Base-by-base conservation (phyloP, 2,797 vertebrate species). In the Nannoperca australis region DNA sequence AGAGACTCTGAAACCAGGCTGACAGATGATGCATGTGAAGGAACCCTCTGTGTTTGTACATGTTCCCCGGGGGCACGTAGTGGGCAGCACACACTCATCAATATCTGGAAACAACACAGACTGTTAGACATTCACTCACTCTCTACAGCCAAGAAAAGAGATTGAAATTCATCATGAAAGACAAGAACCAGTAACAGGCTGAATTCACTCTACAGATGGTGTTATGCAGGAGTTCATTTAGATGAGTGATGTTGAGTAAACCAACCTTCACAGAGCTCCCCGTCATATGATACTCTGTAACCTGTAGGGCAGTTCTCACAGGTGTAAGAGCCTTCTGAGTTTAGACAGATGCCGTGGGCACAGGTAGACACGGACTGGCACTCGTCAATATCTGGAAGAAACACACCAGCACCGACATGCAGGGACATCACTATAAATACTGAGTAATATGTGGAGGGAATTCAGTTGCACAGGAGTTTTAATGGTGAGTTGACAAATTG, bases 21-120 rank as follows among this genome's bases (percentile, higher is more conserved):
- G 89, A 74, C 96, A 97, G 83, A 83, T 50, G 36, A 89, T 73
- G 65, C 97, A 97, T 63, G 90, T 90, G 77, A 95, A 98, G 65
- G 96, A 97, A 72, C 96, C 96, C 13, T 95, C 88, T 0, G 94
- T 96, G 89, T 97, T 97, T 78, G 94, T 93, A 83, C 97, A 98
- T 72, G 95, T 95, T 90, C 95, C 94, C 0, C 79, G 83, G 15
- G 95, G 95, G 84, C 97, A 98, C 38, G 89, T 87, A 85, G 14
- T 78, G 62, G 90, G 85, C 87, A 85, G 75, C 15, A 84, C 77
- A 64, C 95, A 95, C 88, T 95, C 95, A 76, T 96, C 89, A 45
- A 95, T 91, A 90, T 96, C 95, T 95, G 89, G 65, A 78, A 82
- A 86, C 34, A 86, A 81, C 34, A 83, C 22, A 69, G 36, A 40